phyloP scores from a whole-genome alignment of 2,888 invertebrate species.

The Drosophila histrio region DNA sequence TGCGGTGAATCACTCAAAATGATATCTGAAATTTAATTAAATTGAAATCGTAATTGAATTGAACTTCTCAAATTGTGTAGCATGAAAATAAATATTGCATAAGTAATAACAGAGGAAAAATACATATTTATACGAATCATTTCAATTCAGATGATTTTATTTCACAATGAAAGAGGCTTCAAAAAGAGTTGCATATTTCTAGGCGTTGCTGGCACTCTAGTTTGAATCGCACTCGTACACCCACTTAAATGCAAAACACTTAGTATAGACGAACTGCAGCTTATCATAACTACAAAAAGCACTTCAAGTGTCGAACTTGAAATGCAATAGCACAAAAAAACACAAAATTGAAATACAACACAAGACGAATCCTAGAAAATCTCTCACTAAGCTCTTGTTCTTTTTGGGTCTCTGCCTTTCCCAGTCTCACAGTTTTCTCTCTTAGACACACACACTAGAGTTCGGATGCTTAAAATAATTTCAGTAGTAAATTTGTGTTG shows the following conservation, averaged over 20 bases:
- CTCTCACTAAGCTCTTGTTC: conserved; percentile 23
- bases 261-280: neutral
- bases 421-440: neutral
- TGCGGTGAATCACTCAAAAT: neutral
- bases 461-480: conserved; percentile 30
- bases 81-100: neutral
- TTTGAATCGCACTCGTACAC: conserved; percentile 9
- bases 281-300: conserved; percentile 32
- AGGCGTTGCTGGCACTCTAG: conserved; percentile 1
- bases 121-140: conserved; percentile 10
- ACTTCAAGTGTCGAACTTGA: conserved; percentile 43
- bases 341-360: conserved; percentile 39
- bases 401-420: conserved; percentile 2
- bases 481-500: conserved; percentile 34
- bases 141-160: conserved; percentile 22
- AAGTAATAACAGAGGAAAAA: neutral
- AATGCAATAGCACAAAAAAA: conserved; percentile 29
- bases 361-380: conserved; percentile 30
- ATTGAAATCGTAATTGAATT: conserved; percentile 3
- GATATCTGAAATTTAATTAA: neutral
- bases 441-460: neutral
- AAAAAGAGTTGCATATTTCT: conserved; percentile 13
- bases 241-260: neutral
- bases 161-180: conserved; percentile 24
- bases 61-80: neutral